Conservation (phyloP, 1,140 invertebrate species). For the Drosophila sp. region DNA sequence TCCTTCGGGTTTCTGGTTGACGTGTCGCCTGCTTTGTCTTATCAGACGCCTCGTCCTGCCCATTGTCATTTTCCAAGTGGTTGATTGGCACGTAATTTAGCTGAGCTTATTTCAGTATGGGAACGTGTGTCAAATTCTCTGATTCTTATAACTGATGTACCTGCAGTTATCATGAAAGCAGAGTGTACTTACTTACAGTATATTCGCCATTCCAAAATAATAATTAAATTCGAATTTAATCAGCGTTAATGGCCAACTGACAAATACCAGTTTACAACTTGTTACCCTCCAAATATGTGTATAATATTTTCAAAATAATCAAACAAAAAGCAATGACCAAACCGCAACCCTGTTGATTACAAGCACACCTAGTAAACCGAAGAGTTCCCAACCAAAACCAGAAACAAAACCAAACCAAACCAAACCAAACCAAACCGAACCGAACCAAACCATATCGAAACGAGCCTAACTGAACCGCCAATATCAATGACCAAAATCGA, state of each 20-base stretch:
- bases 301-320: constrained; percentile 68
- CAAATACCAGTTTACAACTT: constrained; percentile 30
- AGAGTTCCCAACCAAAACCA: constrained; percentile 22
- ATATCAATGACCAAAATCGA: constrained; percentile 78
- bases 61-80: constrained; percentile 76
- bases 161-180: not conserved
- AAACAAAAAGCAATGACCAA: constrained; percentile 65
- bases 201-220: not conserved
- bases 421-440: constrained; percentile 13
- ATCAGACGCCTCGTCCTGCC: constrained; percentile 55
- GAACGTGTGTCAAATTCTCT: not conserved
- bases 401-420: constrained; percentile 26
- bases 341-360: constrained; percentile 78
- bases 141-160: not conserved
- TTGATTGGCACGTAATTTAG: constrained; percentile 83
- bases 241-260: constrained; percentile 50
- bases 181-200: not conserved
- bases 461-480: constrained; percentile 39
- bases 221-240: constrained; percentile 50
- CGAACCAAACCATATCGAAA: constrained; percentile 15
- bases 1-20: constrained; percentile 36
- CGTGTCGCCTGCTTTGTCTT: constrained; percentile 61
- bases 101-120: constrained; percentile 43
- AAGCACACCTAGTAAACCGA: constrained; percentile 52
- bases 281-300: constrained; percentile 8